Evolutionary conservation across 1,140 invertebrate genomes (phyloP).

Genomic region (Monochamus saltuarius): DNA sequence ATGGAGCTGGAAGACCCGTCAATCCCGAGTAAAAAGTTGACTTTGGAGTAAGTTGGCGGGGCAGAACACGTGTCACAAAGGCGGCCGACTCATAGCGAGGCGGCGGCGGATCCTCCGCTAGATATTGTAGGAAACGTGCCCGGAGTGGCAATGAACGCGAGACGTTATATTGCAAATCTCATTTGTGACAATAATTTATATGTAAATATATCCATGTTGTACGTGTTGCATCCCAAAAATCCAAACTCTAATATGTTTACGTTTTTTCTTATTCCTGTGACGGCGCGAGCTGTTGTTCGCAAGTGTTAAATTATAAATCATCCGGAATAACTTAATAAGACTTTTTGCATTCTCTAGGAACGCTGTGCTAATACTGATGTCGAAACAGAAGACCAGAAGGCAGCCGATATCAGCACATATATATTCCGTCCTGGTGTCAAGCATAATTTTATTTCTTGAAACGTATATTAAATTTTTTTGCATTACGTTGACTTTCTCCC

Average conservation of each 20-base stretch:
- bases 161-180: conserved; percentile 50
- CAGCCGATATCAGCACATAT: too few species aligned
- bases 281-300: conserved; percentile 19
- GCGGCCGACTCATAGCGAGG: conserved; percentile 23
- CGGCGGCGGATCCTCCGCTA: conserved; percentile 38
- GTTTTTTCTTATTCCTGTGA: background rate
- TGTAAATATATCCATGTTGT: conserved; percentile 48
- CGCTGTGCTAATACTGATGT: too few species aligned
- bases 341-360: conserved; percentile 3
- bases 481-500: too few species aligned
- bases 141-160: conserved; percentile 35
- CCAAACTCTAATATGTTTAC: conserved; percentile 34
- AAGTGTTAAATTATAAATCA: conserved; percentile 30
- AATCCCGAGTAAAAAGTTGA: conserved; percentile 27
- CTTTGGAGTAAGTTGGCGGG: conserved; percentile 29
- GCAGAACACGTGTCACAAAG: conserved; percentile 36
- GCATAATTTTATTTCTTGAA: too few species aligned
- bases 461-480: too few species aligned
- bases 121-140: conserved; percentile 43
- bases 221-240: conserved; percentile 45
- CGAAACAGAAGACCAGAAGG: too few species aligned
- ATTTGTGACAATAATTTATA: conserved; percentile 52
- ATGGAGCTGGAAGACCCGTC: background rate
- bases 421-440: too few species aligned
- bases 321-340: conserved; percentile 27